These are phyloP conservation scores for Eolophus roseicapilla DNA, from an alignment of 2,113 vertebrate genomes.

Conservation along the genomic window DNA sequence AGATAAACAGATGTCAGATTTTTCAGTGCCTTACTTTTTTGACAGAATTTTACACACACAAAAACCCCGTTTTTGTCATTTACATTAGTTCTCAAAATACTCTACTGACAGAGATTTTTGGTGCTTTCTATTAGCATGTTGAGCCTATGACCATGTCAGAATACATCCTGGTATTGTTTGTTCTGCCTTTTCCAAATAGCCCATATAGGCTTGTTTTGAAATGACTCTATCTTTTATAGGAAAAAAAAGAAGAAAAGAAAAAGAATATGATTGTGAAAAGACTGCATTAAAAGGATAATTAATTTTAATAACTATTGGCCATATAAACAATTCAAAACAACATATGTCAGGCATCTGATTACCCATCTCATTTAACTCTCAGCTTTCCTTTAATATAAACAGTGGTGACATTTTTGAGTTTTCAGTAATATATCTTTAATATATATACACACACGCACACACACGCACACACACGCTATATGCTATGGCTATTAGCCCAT, in stretches of 20 bases:
- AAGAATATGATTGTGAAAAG: slow-evolving; percentile 52
- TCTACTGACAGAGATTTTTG: slow-evolving; percentile 27
- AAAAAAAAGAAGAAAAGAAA: not conserved
- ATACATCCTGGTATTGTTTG: slow-evolving; percentile 1
- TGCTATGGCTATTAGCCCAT: not conserved
- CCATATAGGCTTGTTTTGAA: slow-evolving; percentile 5
- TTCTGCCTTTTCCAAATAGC: slow-evolving; percentile 11
- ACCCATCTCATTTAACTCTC: slow-evolving; percentile 77
- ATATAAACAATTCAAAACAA: slow-evolving; percentile 78
- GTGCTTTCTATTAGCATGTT: slow-evolving; percentile 26
- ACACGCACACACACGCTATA: not conserved
- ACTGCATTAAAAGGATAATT: slow-evolving; percentile 73
- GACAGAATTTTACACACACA: slow-evolving; percentile 76
- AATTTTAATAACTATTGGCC: slow-evolving; percentile 77
- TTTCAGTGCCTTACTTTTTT: slow-evolving; percentile 76
- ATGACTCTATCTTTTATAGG: not conserved
- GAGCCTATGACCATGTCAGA: slow-evolving; percentile 40
- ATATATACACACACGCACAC: not conserved
- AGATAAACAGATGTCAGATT: slow-evolving; percentile 87
- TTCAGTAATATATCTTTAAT: slow-evolving; percentile 31
- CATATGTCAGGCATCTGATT: slow-evolving; percentile 78
- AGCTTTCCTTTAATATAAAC: slow-evolving; percentile 73
- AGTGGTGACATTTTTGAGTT: slow-evolving; percentile 51
- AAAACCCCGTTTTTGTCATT: not conserved
- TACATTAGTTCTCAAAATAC: slow-evolving; percentile 60